phyloP scores from a whole-genome alignment of 2,113 vertebrate species.

The Phalacrocorax pelagicus region DNA sequence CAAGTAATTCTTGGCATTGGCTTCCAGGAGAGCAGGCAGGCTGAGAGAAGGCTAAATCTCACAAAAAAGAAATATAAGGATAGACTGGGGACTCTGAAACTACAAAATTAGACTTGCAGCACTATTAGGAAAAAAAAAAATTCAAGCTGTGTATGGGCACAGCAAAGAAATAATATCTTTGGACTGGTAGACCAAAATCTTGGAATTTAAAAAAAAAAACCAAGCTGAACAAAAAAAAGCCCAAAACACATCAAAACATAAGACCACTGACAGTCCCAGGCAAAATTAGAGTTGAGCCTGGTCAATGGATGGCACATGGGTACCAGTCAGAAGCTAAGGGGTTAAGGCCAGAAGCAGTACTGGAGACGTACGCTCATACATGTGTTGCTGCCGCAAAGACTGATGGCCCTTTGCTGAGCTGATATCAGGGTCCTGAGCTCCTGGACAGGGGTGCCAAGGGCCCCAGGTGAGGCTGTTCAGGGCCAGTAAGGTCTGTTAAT shows the following conservation, averaged over 20 bases:
- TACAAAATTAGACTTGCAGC: neutral
- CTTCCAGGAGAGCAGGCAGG: neutral
- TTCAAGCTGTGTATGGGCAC: neutral
- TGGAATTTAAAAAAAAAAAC: neutral
- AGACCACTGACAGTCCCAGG: neutral
- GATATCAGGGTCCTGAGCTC: fast-evolving
- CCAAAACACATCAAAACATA: neutral
- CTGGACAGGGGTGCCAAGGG: fast-evolving
- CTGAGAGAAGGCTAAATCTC: neutral
- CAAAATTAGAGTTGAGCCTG: neutral
- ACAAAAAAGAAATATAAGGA: neutral
- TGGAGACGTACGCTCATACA: neutral
- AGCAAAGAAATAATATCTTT: neutral
- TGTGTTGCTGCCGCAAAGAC: neutral
- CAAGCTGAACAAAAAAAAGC: neutral
- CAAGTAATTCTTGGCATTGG: fast-evolving
- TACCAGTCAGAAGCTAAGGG: neutral
- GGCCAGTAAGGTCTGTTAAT: fast-evolving
- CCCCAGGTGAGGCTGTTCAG: neutral
- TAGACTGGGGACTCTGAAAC: neutral
- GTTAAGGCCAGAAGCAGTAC: neutral
- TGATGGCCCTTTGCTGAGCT: neutral
- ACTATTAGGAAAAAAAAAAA: neutral
- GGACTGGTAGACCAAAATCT: neutral
- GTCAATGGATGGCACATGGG: neutral